phyloP scores from a whole-genome alignment of 2,888 invertebrate species.

The Camponotus fellah region DNA sequence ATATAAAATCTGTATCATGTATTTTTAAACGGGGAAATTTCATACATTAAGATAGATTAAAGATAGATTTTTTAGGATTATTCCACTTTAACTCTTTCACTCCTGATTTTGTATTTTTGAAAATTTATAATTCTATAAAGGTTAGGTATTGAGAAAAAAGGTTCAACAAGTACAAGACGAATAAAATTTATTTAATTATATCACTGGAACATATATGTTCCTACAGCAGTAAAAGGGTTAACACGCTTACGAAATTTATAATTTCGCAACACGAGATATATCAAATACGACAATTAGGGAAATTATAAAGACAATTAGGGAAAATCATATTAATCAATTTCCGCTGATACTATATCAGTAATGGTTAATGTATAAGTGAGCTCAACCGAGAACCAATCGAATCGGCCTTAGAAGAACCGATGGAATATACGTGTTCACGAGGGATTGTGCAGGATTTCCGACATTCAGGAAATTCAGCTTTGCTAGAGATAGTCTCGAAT shows the following conservation, averaged over 20 bases:
- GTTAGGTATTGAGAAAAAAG: no score
- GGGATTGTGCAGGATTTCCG: constrained; percentile 66
- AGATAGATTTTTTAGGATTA: neutral
- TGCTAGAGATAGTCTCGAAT: constrained; percentile 45
- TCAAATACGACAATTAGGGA: neutral
- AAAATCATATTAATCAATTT: constrained; percentile 37
- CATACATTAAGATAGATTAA: neutral
- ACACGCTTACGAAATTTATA: neutral
- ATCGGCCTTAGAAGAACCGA: constrained; percentile 52
- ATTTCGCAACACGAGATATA: neutral
- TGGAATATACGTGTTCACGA: constrained; percentile 63
- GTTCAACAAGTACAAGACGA: no score
- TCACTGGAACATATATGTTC: no score
- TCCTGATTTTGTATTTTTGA: no score
- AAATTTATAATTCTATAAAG: no score
- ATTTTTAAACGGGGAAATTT: neutral
- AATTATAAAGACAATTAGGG: constrained; percentile 13
- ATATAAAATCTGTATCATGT: neutral
- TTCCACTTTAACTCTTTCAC: neutral
- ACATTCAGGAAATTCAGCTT: constrained; percentile 43
- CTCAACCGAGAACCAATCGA: constrained; percentile 50
- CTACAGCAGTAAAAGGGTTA: no score
- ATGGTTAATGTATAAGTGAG: constrained; percentile 43
- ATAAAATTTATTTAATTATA: no score
- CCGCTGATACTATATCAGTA: constrained; percentile 1